These are phyloP conservation scores for Physeter macrocephalus DNA, from an alignment of 2,113 vertebrate genomes.

Conservation along the genomic window DNA sequence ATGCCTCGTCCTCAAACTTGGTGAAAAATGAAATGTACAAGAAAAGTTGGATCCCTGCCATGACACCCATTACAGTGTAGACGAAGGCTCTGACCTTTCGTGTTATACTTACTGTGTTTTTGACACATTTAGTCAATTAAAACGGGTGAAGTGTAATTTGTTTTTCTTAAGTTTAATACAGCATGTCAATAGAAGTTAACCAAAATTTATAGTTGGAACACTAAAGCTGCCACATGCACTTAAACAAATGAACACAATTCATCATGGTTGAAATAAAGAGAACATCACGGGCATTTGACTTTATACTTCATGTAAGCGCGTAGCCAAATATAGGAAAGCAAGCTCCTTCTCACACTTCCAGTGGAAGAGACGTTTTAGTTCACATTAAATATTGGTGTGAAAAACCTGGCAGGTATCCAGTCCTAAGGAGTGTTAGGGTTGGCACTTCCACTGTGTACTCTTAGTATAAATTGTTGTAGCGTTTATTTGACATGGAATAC, in stretches of 20 bases:
- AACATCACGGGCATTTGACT: constrained; percentile 84
- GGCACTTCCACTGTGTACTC: constrained; percentile 94
- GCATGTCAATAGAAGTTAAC: constrained; percentile 89
- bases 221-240: constrained; percentile 91
- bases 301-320: constrained; percentile 81
- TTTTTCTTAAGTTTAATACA: constrained; percentile 89
- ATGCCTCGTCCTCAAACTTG: constrained; percentile 78
- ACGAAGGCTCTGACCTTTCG: constrained; percentile 81
- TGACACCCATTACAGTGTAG: constrained; percentile 90
- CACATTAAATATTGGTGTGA: constrained; percentile 91
- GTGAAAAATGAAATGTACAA: constrained; percentile 85
- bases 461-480: constrained; percentile 94
- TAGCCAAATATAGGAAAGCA: constrained; percentile 94
- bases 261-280: constrained; percentile 88
- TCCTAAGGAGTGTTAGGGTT: constrained; percentile 93
- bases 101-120: constrained; percentile 87
- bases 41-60: constrained; percentile 88
- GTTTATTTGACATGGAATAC: constrained; percentile 94
- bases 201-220: constrained; percentile 91
- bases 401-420: constrained; percentile 88
- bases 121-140: constrained; percentile 92
- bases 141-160: constrained; percentile 89
- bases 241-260: constrained; percentile 90
- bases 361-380: constrained; percentile 89
- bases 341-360: constrained; percentile 88